Conservation (phyloP, 2,113 vertebrate genomes). For the Gasterosteus aculeatus region DNA sequence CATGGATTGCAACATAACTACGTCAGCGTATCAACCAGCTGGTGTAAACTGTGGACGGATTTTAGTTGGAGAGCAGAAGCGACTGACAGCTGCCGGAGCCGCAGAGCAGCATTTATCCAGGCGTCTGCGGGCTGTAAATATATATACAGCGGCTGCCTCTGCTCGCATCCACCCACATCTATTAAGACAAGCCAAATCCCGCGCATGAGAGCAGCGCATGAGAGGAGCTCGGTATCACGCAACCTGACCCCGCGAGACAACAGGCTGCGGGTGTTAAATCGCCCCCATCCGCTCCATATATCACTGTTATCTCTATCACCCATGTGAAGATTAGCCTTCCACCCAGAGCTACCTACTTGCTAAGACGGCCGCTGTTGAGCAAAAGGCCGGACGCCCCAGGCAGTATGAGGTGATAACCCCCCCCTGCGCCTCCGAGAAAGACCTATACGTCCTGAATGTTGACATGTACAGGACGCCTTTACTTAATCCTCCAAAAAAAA, state of each 20-base stretch:
- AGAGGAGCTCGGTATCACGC: slow-evolving; percentile 63
- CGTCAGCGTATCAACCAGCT: slow-evolving; percentile 20
- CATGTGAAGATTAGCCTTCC: slow-evolving; percentile 72
- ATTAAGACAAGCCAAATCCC: slow-evolving; percentile 57
- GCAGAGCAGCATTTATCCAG: slow-evolving; percentile 60
- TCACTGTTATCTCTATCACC: slow-evolving; percentile 78
- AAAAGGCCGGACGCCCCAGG: slow-evolving; percentile 30
- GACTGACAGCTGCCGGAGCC: slow-evolving; percentile 66
- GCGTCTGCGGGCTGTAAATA: slow-evolving; percentile 50
- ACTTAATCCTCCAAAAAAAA: not conserved
- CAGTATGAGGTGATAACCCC: slow-evolving; percentile 37
- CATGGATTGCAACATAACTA: slow-evolving; percentile 28
- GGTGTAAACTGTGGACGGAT: slow-evolving; percentile 37
- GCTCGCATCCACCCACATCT: slow-evolving; percentile 57
- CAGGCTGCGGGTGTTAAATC: slow-evolving; percentile 75
- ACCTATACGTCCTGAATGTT: slow-evolving; percentile 13
- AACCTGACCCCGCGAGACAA: slow-evolving; percentile 69
- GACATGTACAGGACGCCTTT: not conserved
- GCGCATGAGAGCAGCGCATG: slow-evolving; percentile 58
- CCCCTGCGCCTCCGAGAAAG: not conserved
- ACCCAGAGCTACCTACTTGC: slow-evolving; percentile 48
- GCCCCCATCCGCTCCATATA: slow-evolving; percentile 67
- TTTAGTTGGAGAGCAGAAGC: slow-evolving; percentile 56
- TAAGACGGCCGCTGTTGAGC: slow-evolving; percentile 34
- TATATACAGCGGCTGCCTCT: slow-evolving; percentile 23